Conservation (phyloP, 2,113 vertebrate genomes). For the Microtus montanus region DNA sequence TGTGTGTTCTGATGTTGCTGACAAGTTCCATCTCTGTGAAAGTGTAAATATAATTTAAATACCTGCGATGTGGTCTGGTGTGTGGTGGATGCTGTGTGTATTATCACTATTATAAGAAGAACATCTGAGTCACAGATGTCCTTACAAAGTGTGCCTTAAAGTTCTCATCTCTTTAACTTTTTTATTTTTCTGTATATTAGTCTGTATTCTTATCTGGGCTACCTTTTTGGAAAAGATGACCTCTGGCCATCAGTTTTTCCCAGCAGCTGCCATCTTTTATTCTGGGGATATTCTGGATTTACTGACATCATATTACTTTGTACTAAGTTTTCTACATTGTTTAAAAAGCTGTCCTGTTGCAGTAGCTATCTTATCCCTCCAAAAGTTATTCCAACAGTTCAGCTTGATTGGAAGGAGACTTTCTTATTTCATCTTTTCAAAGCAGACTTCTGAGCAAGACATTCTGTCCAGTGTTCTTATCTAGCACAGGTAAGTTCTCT, state of each 20-base stretch:
- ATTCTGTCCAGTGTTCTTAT: background rate
- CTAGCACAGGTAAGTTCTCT: background rate
- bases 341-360: background rate
- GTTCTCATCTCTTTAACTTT: background rate
- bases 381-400: constrained; percentile 32
- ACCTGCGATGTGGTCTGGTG: background rate
- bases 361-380: constrained; percentile 15
- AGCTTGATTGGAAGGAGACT: constrained; percentile 28
- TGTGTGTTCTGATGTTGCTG: background rate
- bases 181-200: background rate
- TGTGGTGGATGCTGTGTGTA: background rate
- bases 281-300: constrained; percentile 1
- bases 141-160: constrained; percentile 67
- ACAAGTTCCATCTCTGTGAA: constrained; percentile 1
- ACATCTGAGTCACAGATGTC: background rate
- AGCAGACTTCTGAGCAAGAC: background rate
- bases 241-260: background rate
- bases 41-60: background rate
- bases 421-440: constrained; percentile 42
- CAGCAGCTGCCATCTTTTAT: background rate
- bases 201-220: background rate
- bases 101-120: background rate
- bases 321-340: background rate
- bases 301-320: background rate
- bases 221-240: background rate